Evolutionary conservation across 2,113 vertebrate species (phyloP).

Genomic region (Antigone vipio): DNA sequence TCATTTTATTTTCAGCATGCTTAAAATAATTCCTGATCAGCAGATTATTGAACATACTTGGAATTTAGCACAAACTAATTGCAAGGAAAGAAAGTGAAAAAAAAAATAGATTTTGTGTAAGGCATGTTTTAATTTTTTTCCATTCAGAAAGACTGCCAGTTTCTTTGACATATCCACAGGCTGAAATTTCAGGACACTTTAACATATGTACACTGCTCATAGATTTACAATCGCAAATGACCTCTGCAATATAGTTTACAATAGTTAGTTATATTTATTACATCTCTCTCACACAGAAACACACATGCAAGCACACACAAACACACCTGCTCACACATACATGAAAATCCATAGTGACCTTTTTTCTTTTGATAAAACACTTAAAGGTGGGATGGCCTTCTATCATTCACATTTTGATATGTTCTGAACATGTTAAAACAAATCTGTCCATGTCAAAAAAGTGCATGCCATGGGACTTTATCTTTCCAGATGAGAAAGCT

Average conservation of each 20-base stretch:
- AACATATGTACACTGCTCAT: background rate
- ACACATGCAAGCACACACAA: background rate
- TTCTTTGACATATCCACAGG: constrained; percentile 3
- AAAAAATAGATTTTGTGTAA: background rate
- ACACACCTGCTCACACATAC: background rate
- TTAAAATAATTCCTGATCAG: constrained; percentile 53
- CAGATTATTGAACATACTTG: constrained; percentile 41
- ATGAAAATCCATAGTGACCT: background rate
- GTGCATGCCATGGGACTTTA: background rate
- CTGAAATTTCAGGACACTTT: background rate
- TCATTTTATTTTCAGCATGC: background rate
- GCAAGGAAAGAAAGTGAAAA: background rate
- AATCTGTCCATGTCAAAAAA: background rate
- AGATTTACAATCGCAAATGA: constrained; percentile 23
- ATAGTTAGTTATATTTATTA: background rate
- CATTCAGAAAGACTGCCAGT: background rate
- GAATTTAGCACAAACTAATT: constrained; percentile 34
- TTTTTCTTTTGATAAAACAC: background rate
- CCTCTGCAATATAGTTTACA: background rate
- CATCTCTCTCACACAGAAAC: background rate
- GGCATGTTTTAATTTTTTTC: background rate
- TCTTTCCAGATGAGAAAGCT: constrained; percentile 14
- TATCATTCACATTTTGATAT: background rate
- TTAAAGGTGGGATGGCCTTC: background rate
- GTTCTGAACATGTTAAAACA: background rate